Evolutionary conservation across 2,113 vertebrate genomes (phyloP), one percentile per base, ranked within the genome.

Genomic region (Rhinichthys klamathensis): DNA sequence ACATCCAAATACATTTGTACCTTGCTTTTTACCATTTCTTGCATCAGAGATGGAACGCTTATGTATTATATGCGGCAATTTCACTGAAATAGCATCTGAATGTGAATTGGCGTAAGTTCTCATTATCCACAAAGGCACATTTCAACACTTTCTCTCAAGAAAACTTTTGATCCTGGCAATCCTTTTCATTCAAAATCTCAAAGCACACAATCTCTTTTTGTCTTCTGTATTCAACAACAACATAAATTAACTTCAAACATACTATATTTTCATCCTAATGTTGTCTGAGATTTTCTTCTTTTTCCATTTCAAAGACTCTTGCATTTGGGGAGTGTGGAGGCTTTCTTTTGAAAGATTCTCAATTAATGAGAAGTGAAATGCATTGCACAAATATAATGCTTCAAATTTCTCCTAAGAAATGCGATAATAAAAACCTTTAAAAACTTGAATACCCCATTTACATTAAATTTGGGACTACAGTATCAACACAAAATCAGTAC

Each of bases 161-260:
- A 82, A 69, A 51, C 63, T n/a, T 82, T 69, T 82, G 63, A 32
- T 82, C 44, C 63, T 35, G 44, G 27, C 44, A 35, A 51, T 51
- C 63, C 61, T 80, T 80, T 80, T 80, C 60, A 46, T 65, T 80
- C 79, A 65, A 32, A 35, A 82, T 54, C 80, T 51, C 63, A 69
- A 67, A 81, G 79, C 61, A 49, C 11, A 9, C 61, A 35, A 51
- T 54, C 27, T 18, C 18, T 67, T 82, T 69, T 30, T 51, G 44
- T 82, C 44, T 82, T 32, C 63, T 69, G 38, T 18, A 69, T 35
- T 82, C 63, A 69, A 35, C 46, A 54, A 82, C 61, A 65, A 63
- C 25, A 44, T 12, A 44, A 46, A 80, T 65, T 30, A 4, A 67
- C 60, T 67, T 81, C 79, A 81, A 81, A 81, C 3, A 5, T 9